Evolutionary conservation across 1,140 invertebrate genomes (phyloP), one percentile per base, ranked within the genome.

Genomic region (Brachionus koreanus): DNA sequence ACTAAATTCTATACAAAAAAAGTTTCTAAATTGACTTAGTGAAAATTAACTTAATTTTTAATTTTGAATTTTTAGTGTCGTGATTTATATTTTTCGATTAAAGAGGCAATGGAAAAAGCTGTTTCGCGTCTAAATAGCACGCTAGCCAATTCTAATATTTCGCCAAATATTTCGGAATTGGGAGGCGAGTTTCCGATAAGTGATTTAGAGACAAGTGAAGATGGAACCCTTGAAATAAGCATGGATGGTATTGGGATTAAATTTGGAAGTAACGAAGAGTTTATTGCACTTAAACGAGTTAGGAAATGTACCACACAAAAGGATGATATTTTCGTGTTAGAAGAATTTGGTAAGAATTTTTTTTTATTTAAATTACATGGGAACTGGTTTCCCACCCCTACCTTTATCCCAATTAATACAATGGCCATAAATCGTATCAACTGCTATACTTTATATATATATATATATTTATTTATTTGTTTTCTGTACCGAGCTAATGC

Each of bases 1-100:
- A 95, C 98, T 88, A 98, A 99, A 90, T 99, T 98, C 89, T 98
- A 98, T 87, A 98, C 97, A 0, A 95, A 96, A 88, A 99, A 98
- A 92, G 96, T 72, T 35, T 29, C 3, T 6, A 39, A 7, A n/a
- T n/a, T n/a, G n/a, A n/a, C n/a, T n/a, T n/a, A n/a, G n/a, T n/a
- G n/a, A n/a, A n/a, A n/a, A n/a, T n/a, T n/a, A n/a, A n/a, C n/a
- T n/a, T 16, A 35, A 37, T 39, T n/a, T 13, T 25, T 49, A 10
- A 33, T 29, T 23, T 65, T 10, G 29, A 65, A 69, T 42, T 49
- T 39, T 43, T 75, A 98, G 95, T 98, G 97, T 89, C 96, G 96
- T 88, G 95, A 98, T 85, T 90, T 99, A 29, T 99, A 99, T 88
- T 96, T 97, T 88, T 96, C 95, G 87, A 98, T 99, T 85, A 98